Evolutionary conservation across 2,797 vertebrate species (phyloP).

Genomic region (Molossus molossus): DNA sequence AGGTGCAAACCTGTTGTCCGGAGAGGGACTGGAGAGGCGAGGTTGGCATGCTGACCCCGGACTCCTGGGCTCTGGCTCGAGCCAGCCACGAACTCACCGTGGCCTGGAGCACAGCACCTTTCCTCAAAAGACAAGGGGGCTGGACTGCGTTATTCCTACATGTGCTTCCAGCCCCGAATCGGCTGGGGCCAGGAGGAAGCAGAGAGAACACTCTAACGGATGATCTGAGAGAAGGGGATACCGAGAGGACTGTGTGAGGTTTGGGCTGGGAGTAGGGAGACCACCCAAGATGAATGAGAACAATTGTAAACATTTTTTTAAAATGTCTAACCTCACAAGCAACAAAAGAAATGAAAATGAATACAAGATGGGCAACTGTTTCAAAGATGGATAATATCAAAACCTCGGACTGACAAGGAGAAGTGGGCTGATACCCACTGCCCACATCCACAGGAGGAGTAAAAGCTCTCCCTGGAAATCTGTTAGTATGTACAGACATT

Average conservation of each 20-base stretch:
- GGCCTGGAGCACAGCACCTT: neutral
- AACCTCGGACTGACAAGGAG: neutral
- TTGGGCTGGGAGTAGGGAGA: neutral
- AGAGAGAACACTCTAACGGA: neutral
- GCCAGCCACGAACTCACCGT: neutral
- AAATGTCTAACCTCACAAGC: neutral
- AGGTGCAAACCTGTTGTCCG: neutral
- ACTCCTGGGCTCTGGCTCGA: no score
- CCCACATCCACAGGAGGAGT: neutral
- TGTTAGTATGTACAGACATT: no score
- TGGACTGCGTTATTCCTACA: neutral
- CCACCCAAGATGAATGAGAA: no score
- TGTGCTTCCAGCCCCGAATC: neutral
- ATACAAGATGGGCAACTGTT: neutral
- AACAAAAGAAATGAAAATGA: neutral
- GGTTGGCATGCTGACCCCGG: neutral
- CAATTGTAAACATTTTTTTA: no score
- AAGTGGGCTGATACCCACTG: neutral
- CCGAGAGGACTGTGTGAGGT: neutral
- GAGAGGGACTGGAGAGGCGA: neutral
- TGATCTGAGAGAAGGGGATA: neutral
- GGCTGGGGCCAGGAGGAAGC: neutral
- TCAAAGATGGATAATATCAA: neutral
- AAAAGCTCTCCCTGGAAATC: neutral
- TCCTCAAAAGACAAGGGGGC: neutral